Evolutionary conservation across 2,797 vertebrate genomes (phyloP), one percentile per base, ranked within the genome.

Genomic region (Sandelia bainsii): DNA sequence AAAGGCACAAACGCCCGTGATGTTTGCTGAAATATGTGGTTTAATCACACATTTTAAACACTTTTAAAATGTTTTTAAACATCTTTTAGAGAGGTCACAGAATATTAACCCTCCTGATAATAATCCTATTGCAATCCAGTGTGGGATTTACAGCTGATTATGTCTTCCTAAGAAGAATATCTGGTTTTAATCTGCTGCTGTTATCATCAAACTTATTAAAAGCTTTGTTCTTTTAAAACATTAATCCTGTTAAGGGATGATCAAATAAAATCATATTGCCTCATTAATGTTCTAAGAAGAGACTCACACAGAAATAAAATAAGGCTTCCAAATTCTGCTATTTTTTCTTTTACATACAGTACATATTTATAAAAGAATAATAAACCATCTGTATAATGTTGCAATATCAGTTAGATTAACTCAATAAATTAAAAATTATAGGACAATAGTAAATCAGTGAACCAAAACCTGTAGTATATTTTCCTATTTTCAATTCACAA

Each of bases 191-290:
- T 89, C 82, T 60, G 69, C 68, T 1, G 44, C 81, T 29, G 66
- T 84, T 86, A 90, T 92, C 89, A 78, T 85, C 77, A 81, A 75
- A 86, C 70, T 57, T 84, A 81, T 89, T 91, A 84, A 86, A 83
- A 87, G 77, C 71, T 85, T 86, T 85, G 80, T 82, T 84, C 74
- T 72, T 67, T 82, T 82, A 68, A 86, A 86, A 89, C 67, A 71
- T 57, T 90, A 92, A 91, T 91, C 85, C 76, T 77, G 80, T 91
- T 88, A 89, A 72, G 27, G 67, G 63, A 69, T 79, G 86, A 92
- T 91, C 83, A 89, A 88, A 91, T 77, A 75, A 46, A 67, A 62
- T 80, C 56, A 44, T 66, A 75, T 69, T 72, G 32, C 77, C 69
- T 77, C 72, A 78, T 79, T 81, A 70, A 77, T 71, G 37, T 71